These are phyloP conservation scores for Albula goreensis DNA, from an alignment of 2,113 vertebrate genomes.

Conservation along the genomic window DNA sequence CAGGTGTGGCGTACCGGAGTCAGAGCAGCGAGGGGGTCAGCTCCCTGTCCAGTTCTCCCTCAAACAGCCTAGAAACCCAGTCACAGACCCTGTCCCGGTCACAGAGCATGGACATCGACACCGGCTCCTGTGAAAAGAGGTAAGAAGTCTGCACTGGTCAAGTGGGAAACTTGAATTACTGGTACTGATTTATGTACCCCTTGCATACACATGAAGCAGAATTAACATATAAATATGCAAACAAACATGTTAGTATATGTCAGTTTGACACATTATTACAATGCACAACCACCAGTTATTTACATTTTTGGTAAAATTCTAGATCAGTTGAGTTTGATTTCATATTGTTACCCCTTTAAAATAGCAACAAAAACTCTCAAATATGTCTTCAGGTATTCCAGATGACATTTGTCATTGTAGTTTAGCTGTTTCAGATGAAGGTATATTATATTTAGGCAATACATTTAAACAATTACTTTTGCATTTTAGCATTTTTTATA, in stretches of 20 bases:
- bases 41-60: conserved; percentile 97
- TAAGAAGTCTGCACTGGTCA: conserved; percentile 47
- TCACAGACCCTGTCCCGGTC: conserved; percentile 96
- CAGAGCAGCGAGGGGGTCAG: conserved; percentile 99
- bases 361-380: too few relatives aligned
- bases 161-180: background rate
- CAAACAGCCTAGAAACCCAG: conserved; percentile 97
- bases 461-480: background rate
- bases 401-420: too few relatives aligned
- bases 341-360: too few relatives aligned
- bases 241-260: background rate
- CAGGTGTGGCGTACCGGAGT: conserved; percentile 92
- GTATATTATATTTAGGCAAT: background rate
- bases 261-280: background rate
- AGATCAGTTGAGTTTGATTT: too few relatives aligned
- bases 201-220: background rate
- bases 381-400: too few relatives aligned
- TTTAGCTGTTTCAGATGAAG: background rate
- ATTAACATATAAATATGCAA: too few relatives aligned
- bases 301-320: background rate
- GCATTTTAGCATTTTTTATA: background rate
- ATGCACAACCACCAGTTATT: background rate
- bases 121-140: conserved; percentile 98
- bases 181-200: background rate
- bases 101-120: conserved; percentile 99